A percentile compares a stretch with the other conserved stretches of the same genome.
Conservation (phyloP, 2,113 vertebrate species). For the Caranx ignobilis region DNA sequence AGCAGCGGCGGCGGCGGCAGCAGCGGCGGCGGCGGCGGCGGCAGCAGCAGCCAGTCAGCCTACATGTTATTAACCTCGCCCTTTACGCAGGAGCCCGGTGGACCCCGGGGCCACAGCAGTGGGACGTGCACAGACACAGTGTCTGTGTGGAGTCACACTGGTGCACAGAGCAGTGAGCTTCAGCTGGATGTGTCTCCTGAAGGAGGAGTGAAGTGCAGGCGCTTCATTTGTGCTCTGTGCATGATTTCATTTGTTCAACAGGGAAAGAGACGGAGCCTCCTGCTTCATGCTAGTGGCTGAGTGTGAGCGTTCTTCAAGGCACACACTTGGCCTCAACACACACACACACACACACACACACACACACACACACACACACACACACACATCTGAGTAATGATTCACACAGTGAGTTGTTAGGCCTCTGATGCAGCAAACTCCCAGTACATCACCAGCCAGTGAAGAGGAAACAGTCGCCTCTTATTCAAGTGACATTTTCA, state of each 20-base stretch:
- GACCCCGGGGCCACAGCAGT: slow-evolving; percentile 36
- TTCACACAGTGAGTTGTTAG: background rate
- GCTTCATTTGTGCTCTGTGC: slow-evolving; percentile 46
- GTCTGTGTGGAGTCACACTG: slow-evolving; percentile 49
- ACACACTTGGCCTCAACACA: slow-evolving; percentile 1
- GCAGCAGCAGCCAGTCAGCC: slow-evolving; percentile 14
- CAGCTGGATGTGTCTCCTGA: slow-evolving; percentile 47
- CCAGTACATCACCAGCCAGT: slow-evolving; percentile 7
- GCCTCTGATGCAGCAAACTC: background rate
- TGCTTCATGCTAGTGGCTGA: slow-evolving; percentile 38
- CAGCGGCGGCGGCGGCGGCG: too few relatives aligned
- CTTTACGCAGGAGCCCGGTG: slow-evolving; percentile 11
- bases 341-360: too few relatives aligned
- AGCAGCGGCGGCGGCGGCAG: too few relatives aligned
- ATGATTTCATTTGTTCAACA: slow-evolving; percentile 34
- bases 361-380: too few relatives aligned
- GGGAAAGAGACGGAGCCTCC: slow-evolving; percentile 29
- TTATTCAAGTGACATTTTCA: background rate
- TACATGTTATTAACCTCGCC: slow-evolving; percentile 57
- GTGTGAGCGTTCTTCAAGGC: slow-evolving; percentile 1
- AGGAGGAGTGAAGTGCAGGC: slow-evolving; percentile 33
- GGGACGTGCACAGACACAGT: slow-evolving; percentile 35
- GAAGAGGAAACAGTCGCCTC: background rate
- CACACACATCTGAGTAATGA: background rate
- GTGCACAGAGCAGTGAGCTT: slow-evolving; percentile 23